Conservation (phyloP, 2,113 vertebrate genomes). For the Toxotes jaculatrix region DNA sequence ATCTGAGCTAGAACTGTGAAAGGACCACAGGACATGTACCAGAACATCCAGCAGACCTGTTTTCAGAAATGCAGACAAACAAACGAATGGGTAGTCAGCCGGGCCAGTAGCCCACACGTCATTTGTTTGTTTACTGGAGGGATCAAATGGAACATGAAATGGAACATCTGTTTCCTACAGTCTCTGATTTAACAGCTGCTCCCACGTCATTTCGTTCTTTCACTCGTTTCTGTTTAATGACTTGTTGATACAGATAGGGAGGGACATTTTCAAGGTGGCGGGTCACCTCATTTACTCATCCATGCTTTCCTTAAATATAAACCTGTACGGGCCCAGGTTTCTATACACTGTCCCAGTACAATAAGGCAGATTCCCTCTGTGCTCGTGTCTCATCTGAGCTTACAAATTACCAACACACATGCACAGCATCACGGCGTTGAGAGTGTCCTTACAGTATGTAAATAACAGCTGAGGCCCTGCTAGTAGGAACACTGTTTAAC, state of each 20-base stretch:
- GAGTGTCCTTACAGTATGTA: slow-evolving; percentile 17
- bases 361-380: neutral
- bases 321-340: too few species aligned
- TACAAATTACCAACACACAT: slow-evolving; percentile 12
- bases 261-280: neutral
- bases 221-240: too few species aligned
- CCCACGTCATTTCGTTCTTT: too few species aligned
- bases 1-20: too few species aligned
- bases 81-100: neutral
- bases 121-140: too few species aligned
- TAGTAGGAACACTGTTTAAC: slow-evolving; percentile 3
- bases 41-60: neutral
- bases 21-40: too few species aligned
- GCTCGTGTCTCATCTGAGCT: neutral
- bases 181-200: neutral
- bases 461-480: slow-evolving; percentile 22
- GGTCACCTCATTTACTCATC: too few species aligned
- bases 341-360: neutral
- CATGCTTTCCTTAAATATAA: too few species aligned
- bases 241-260: neutral
- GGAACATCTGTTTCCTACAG: too few species aligned
- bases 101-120: too few species aligned
- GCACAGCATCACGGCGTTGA: slow-evolving; percentile 4
- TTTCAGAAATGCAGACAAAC: neutral
- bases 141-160: too few species aligned